Evolutionary conservation across 2,888 invertebrate species (phyloP).

Genomic region (Drosophila robusta): DNA sequence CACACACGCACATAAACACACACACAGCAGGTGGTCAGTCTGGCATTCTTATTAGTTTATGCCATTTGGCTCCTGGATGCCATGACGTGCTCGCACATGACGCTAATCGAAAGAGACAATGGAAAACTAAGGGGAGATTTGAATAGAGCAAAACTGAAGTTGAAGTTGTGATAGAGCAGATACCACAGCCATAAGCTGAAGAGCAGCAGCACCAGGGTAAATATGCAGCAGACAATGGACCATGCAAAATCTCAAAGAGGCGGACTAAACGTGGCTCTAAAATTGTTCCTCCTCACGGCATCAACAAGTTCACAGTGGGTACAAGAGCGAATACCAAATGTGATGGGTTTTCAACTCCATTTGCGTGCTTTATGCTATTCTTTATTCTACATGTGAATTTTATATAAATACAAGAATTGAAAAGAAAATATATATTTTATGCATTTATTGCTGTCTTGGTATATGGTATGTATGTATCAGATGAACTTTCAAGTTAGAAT

Average conservation of each 20-base stretch:
- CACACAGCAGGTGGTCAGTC: slow-evolving; percentile 11
- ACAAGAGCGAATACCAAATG: no score
- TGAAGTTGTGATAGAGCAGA: slow-evolving; percentile 13
- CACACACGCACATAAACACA: slow-evolving; percentile 7
- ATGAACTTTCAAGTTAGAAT: no score
- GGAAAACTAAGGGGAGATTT: slow-evolving; percentile 21
- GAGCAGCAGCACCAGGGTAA: no score
- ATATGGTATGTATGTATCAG: no score
- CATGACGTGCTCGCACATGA: slow-evolving; percentile 4
- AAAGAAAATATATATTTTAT: background rate
- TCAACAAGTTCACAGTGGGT: background rate
- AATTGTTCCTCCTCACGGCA: background rate
- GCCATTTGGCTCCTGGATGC: slow-evolving; percentile 14
- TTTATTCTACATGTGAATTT: no score
- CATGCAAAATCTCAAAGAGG: slow-evolving; percentile 4
- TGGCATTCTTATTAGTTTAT: slow-evolving; percentile 27
- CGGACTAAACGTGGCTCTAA: slow-evolving; percentile 2
- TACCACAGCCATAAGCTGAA: background rate
- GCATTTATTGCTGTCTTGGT: no score
- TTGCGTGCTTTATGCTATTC: no score
- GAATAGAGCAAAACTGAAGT: slow-evolving; percentile 21
- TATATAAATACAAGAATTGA: background rate
- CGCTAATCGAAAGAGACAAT: background rate
- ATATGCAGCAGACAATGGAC: slow-evolving; percentile 5
- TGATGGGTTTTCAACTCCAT: no score